These are phyloP conservation scores for Limnothrissa miodon DNA, from an alignment of 2,113 vertebrate genomes.

Conservation along the genomic window DNA sequence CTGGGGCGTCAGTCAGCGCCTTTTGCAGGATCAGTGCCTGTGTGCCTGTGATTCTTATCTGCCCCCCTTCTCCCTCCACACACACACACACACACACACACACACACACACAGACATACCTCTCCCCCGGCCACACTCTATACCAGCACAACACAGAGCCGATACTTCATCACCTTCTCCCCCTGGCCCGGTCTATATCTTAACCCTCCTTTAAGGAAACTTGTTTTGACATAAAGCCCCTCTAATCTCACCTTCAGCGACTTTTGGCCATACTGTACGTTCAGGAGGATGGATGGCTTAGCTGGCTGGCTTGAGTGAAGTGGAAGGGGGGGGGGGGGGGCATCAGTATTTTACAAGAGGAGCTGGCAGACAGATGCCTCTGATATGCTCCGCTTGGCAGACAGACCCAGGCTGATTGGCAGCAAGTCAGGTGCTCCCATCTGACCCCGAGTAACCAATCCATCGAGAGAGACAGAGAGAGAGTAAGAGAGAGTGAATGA, in stretches of 20 bases:
- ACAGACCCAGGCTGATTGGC: not conserved
- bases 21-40: constrained; percentile 25
- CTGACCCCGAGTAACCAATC: not conserved
- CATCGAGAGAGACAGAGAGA: not conserved
- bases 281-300: not conserved
- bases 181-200: not conserved
- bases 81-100: not conserved
- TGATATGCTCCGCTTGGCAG: not conserved
- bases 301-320: not conserved
- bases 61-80: not conserved
- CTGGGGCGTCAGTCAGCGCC: constrained; percentile 22
- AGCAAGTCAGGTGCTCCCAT: not conserved
- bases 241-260: not conserved
- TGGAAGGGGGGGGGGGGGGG: not conserved
- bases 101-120: constrained; percentile 12
- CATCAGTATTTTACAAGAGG: not conserved
- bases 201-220: not conserved
- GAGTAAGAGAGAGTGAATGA: not conserved
- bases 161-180: not conserved
- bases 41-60: constrained; percentile 26
- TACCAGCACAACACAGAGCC: not conserved
- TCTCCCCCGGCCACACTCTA: not conserved
- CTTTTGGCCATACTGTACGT: not conserved
- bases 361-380: not conserved
- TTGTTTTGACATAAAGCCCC: not conserved